Base-by-base conservation (phyloP, 2,888 invertebrate species). In the Drosophila ezoana region DNA sequence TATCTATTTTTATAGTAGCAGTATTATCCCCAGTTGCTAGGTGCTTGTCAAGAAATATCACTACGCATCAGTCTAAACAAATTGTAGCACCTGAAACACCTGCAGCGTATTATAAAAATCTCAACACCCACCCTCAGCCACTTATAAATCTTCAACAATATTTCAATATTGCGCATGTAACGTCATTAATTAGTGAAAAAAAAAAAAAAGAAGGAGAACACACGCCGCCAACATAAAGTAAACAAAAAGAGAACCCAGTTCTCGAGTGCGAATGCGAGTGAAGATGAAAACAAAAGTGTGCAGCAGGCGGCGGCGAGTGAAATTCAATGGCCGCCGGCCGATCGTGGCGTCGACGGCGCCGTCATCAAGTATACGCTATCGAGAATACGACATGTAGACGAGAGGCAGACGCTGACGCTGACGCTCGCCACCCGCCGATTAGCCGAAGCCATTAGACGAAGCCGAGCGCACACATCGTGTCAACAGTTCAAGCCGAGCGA, bases 91-190 rank as follows among this genome's bases (percentile, higher is more conserved):
- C 52, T 28, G 35, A 20, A 33, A 37, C 67, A 63, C 32, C 48
- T 57, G 63, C 56, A 56, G 37, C 33, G 33, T 37, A 61, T 53
- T 58, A 71, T 76, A 73, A 80, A 80, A 56, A 49, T 53, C 40
- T 79, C 69, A 64, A 57, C 69, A 74, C 73, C 63, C 75, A 54
- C 45, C 47, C 44, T 9, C 44, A 60, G 35, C 53, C 67, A 63
- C 67, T 70, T 63, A 53, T 54, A 78, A 66, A 66, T 52, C 67
- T 45, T 49, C 32, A 16, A 60, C 20, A 38, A 52, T 18, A 60
- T 51, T 43, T 48, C 53, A 58, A 43, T 45, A 37, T 56, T 66
- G 37, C 41, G 41, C 41, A 43, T 59, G 63, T 78, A 73, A 68
- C 71, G 82, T 76, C 73, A 85, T 67, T 48, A 57, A 60, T 66